Conservation (phyloP, 2,113 vertebrate genomes). For the Ictalurus punctatus region DNA sequence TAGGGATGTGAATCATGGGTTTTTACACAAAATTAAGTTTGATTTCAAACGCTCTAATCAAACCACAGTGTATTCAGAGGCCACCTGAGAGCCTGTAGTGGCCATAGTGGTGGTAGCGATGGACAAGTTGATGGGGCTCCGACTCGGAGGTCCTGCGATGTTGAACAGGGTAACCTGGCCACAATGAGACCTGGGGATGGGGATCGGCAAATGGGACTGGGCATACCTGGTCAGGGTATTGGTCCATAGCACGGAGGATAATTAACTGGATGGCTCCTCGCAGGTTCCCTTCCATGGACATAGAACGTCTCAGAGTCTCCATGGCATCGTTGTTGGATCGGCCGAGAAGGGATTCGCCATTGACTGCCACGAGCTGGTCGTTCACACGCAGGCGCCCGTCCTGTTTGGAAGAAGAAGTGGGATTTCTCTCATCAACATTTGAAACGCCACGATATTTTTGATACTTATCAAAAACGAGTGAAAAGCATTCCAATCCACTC, state of each 20-base stretch:
- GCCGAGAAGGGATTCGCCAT: constrained; percentile 85
- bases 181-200: background rate
- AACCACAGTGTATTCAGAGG: constrained; percentile 38
- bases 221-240: constrained; percentile 53
- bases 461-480: background rate
- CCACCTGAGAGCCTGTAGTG: constrained; percentile 59
- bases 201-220: background rate
- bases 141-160: constrained; percentile 10
- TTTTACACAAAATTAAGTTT: background rate
- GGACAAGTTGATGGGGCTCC: background rate
- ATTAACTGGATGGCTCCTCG: constrained; percentile 91
- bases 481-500: background rate
- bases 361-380: constrained; percentile 90
- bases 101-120: background rate
- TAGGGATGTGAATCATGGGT: background rate
- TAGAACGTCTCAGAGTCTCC: constrained; percentile 90
- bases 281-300: constrained; percentile 92
- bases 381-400: constrained; percentile 85
- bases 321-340: constrained; percentile 91
- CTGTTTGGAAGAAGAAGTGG: constrained; percentile 64
- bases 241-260: constrained; percentile 75
- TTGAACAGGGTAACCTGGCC: background rate
- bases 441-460: background rate
- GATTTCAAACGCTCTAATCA: background rate
- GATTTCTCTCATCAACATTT: background rate